Conservation (phyloP, 2,797 vertebrate genomes). For the Tragopan temminckii region DNA sequence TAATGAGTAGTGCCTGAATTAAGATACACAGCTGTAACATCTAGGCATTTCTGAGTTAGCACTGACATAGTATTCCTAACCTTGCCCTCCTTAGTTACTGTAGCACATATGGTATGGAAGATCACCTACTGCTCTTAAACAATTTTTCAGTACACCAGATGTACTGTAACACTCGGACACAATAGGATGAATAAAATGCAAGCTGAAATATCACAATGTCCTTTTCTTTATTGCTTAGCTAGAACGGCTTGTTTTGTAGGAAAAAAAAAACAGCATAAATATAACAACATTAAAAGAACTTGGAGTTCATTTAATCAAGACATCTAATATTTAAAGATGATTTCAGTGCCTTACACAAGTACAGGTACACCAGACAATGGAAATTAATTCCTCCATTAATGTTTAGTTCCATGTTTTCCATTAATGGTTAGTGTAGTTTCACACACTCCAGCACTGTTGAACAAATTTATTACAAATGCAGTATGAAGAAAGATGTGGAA, state of each 20-base stretch:
- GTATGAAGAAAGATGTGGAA: neutral
- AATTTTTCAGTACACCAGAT: neutral
- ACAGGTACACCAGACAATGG: neutral
- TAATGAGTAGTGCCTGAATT: neutral
- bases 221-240: neutral
- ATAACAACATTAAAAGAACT: neutral
- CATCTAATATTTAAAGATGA: neutral
- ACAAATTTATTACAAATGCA: neutral
- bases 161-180: neutral
- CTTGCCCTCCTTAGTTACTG: conserved; percentile 11
- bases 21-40: neutral
- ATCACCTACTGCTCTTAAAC: conserved; percentile 1
- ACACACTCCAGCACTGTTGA: neutral
- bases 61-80: neutral
- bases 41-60: neutral
- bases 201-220: neutral
- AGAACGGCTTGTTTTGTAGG: neutral
- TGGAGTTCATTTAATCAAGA: neutral
- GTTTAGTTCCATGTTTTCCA: neutral
- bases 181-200: neutral
- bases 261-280: neutral
- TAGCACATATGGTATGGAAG: neutral
- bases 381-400: neutral
- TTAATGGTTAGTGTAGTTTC: neutral
- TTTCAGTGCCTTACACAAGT: neutral